These are phyloP conservation scores for Chrysolina americana DNA, from an alignment of 2,888 invertebrate genomes.

Conservation along the genomic window DNA sequence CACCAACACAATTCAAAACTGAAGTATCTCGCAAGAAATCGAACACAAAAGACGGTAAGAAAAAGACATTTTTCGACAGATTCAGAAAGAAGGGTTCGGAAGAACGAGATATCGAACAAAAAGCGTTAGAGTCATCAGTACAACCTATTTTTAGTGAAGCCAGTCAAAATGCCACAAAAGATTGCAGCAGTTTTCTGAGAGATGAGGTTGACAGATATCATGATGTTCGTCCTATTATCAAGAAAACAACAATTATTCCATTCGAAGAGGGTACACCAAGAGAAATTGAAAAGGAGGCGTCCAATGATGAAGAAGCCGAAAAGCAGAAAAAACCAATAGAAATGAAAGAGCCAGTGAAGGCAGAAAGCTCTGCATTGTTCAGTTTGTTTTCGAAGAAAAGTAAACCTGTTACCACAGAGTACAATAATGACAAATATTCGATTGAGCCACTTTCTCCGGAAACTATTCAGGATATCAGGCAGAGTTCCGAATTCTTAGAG, in stretches of 20 bases:
- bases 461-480: constrained; percentile 46
- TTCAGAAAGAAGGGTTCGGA: constrained; percentile 31
- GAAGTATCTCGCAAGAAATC: constrained; percentile 3
- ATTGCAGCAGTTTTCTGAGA: constrained; percentile 47
- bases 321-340: constrained; percentile 4
- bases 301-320: neutral
- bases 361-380: constrained; percentile 46
- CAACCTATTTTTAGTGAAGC: constrained; percentile 31
- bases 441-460: constrained; percentile 30
- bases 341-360: neutral
- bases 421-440: neutral
- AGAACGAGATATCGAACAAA: constrained; percentile 22
- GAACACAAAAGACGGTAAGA: constrained; percentile 35
- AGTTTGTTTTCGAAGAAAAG: constrained; percentile 56
- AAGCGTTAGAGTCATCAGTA: neutral
- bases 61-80: constrained; percentile 48
- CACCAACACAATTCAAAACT: constrained; percentile 22
- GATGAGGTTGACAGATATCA: constrained; percentile 54
- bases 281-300: neutral
- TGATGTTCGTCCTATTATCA: constrained; percentile 40
- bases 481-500: constrained; percentile 50
- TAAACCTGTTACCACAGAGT: constrained; percentile 25
- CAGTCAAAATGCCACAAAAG: constrained; percentile 35
- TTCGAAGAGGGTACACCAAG: neutral
- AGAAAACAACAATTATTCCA: neutral